These are phyloP conservation scores for Colletes latitarsis DNA, from an alignment of 1,140 invertebrate genomes.

Conservation along the genomic window DNA sequence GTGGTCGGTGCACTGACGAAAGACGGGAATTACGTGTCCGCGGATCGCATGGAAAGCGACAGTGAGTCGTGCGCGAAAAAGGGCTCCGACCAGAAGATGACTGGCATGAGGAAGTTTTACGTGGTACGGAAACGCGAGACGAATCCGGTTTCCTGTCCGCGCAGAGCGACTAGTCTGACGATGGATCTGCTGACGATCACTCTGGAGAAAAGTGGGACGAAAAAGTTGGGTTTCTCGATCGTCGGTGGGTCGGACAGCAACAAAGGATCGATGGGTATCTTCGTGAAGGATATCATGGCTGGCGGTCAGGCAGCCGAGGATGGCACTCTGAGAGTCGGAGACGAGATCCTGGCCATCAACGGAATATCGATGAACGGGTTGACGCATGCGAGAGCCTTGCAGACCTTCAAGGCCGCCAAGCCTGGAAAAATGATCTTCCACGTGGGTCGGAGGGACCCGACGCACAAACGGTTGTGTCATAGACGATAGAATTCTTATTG, in stretches of 20 bases:
- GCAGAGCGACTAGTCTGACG: constrained; percentile 70
- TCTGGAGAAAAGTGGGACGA: constrained; percentile 84
- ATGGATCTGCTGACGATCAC: constrained; percentile 73
- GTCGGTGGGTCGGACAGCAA: constrained; percentile 88
- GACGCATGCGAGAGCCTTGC: constrained; percentile 85
- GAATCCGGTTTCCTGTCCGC: constrained; percentile 41
- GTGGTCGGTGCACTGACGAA: constrained; percentile 7
- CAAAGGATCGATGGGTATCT: constrained; percentile 87
- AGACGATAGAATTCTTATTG: constrained; percentile 57
- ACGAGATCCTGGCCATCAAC: constrained; percentile 87
- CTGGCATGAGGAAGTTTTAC: constrained; percentile 79
- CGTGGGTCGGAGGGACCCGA: constrained; percentile 81
- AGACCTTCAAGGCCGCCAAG: constrained; percentile 85
- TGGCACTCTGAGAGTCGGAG: constrained; percentile 83
- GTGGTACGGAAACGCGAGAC: constrained; percentile 70
- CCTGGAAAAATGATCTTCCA: constrained; percentile 84
- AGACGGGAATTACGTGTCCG: constrained; percentile 4
- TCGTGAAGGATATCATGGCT: constrained; percentile 86
- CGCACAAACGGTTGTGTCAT: constrained; percentile 76
- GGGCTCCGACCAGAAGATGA: constrained; percentile 64
- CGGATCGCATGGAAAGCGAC: background rate
- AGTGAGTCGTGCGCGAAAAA: background rate
- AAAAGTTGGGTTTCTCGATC: constrained; percentile 88
- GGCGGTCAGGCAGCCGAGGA: constrained; percentile 86
- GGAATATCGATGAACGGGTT: constrained; percentile 83